Evolutionary conservation across 2,888 invertebrate species (phyloP).

Genomic region (Nemurella pictetii): DNA sequence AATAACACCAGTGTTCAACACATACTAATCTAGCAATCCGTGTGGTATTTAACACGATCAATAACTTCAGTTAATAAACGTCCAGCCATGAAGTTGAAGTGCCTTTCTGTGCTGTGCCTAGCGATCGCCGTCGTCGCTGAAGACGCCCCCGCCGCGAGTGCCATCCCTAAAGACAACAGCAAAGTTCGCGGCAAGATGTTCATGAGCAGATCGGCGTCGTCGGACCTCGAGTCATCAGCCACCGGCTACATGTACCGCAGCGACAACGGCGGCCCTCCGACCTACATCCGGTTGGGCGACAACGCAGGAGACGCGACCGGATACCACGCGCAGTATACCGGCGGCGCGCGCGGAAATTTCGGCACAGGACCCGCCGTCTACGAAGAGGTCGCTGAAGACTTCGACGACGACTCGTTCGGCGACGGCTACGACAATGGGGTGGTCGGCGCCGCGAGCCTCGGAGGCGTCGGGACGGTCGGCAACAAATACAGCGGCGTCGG

Average conservation of each 20-base stretch:
- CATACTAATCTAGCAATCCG: not conserved
- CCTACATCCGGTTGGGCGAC: constrained; percentile 56
- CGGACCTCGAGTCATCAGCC: constrained; percentile 63
- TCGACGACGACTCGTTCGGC: not conserved
- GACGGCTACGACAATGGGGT: constrained; percentile 14
- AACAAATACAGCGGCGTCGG: constrained; percentile 10
- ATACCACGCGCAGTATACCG: not conserved
- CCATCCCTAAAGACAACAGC: not conserved
- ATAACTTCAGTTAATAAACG: not conserved
- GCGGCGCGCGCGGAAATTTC: constrained; percentile 4
- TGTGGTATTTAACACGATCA: not conserved
- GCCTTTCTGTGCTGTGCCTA: constrained; percentile 8
- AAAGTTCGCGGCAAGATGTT: constrained; percentile 52
- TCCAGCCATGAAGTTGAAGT: not conserved
- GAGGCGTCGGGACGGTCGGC: constrained; percentile 6
- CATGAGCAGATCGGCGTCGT: constrained; percentile 59
- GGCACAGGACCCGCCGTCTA: not conserved
- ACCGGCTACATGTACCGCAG: constrained; percentile 58
- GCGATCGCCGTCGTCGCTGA: not conserved
- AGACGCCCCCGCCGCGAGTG: not conserved
- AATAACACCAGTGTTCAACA: not conserved
- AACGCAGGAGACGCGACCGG: constrained; percentile 47
- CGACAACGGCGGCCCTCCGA: constrained; percentile 55
- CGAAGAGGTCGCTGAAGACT: constrained; percentile 7
- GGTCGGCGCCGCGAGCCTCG: constrained; percentile 9